Evolutionary conservation across 2,113 vertebrate species (phyloP), one percentile per base, ranked within the genome.

Genomic region (Morone chrysops): DNA sequence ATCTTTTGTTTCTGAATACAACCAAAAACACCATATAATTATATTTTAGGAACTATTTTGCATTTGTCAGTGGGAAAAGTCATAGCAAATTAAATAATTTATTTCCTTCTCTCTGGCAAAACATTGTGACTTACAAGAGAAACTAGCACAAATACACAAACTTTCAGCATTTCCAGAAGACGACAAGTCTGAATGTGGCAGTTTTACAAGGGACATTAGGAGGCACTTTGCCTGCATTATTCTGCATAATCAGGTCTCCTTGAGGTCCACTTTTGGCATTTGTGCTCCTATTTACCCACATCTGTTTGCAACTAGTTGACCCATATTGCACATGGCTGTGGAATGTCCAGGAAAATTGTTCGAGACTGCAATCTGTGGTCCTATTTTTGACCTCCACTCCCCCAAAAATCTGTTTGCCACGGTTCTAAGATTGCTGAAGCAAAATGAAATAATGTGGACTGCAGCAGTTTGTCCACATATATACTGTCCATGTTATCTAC

Each of bases 231-330:
- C 45, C 75, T 70, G 61, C 72, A 71, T 72, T 72, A 54, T 53
- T 71, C 70, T 4, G 13, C 45, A 70, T 73, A 83, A 92, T 90
- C 89, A 88, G 47, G 50, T 62, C 70, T 63, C 80, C 54, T 75
- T 13, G 65, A 85, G 78, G 66, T 87, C 65, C 70, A 68, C 60
- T 83, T 88, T 63, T 74, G 75, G 86, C 67, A 84, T 81, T 80
- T 63, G 31, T 66, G 62, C 82, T 71, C 57, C 70, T 45, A 80
- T 86, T 90, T 84, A 81, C 76, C 50, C 82, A 90, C 93, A 94
- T 95, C 92, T 94, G 94, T 89, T 93, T 89, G 87, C 84, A 94
- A 93, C 92, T 92, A 90, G 76, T 67, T 80, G 70, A 81, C 80
- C 85, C 75, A 69, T 62, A 62, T 54, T 84, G 73, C 87, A 77